Evolutionary conservation across 1,140 invertebrate genomes (phyloP).

Genomic region (Anoplolepis gracilipes): DNA sequence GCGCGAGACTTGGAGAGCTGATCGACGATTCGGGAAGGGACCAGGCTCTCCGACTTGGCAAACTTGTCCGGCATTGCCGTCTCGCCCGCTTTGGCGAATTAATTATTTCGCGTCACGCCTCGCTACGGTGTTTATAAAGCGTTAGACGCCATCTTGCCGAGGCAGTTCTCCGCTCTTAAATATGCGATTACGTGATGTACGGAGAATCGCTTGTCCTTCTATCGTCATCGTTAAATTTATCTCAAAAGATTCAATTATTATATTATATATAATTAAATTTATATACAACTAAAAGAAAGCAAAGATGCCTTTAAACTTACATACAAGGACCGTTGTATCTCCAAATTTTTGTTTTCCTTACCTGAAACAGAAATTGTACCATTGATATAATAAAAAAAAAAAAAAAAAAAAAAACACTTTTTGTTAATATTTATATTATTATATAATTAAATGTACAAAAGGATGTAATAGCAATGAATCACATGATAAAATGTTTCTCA

Average conservation of each 20-base stretch:
- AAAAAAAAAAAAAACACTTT: neutral
- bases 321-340: neutral
- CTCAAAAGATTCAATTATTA: constrained; percentile 3
- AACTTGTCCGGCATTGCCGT: constrained; percentile 63
- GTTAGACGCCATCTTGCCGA: constrained; percentile 63
- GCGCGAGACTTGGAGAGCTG: constrained; percentile 62
- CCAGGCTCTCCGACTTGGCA: constrained; percentile 57
- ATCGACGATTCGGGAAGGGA: constrained; percentile 71
- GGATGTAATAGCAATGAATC: neutral
- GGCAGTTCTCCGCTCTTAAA: constrained; percentile 56
- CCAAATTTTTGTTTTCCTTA: constrained; percentile 7
- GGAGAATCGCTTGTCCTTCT: constrained; percentile 14
- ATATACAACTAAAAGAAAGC: neutral
- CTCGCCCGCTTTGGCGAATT: constrained; percentile 72
- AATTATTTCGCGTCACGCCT: constrained; percentile 77
- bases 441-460: neutral
- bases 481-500: neutral
- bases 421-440: neutral
- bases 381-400: neutral
- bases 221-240: constrained; percentile 32
- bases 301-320: constrained; percentile 24
- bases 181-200: constrained; percentile 53
- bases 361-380: constrained; percentile 63
- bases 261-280: constrained; percentile 3
- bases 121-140: constrained; percentile 74